Conservation (phyloP, 2,113 vertebrate genomes). For the Gobio gobio region DNA sequence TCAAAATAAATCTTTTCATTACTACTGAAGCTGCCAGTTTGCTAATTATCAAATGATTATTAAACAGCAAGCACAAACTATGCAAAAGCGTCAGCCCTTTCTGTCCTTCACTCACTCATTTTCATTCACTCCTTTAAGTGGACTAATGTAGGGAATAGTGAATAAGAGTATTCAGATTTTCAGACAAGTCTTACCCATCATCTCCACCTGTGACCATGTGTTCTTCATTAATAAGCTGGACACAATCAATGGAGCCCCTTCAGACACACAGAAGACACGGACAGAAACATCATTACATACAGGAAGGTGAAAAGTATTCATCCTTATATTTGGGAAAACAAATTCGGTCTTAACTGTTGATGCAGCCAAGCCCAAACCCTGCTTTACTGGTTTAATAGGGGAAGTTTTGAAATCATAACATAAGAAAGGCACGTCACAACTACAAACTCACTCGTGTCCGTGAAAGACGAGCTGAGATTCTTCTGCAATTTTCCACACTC, state of each 20-base stretch:
- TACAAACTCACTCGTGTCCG: conserved; percentile 88
- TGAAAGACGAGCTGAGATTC: conserved; percentile 95
- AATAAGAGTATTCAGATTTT: too few relatives aligned
- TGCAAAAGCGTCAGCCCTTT: too few relatives aligned
- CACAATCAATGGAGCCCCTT: conserved; percentile 93
- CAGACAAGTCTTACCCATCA: conserved; percentile 82
- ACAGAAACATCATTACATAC: not conserved
- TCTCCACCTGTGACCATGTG: conserved; percentile 93
- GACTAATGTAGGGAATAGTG: too few relatives aligned
- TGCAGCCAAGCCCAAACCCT: not conserved
- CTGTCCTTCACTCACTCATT: too few relatives aligned
- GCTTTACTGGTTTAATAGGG: too few relatives aligned
- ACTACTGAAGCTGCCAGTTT: too few relatives aligned
- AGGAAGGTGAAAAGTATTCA: not conserved
- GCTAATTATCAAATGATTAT: too few relatives aligned
- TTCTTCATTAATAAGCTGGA: conserved; percentile 96
- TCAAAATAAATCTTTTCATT: too few relatives aligned
- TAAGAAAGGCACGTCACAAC: not conserved
- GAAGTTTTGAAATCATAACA: too few relatives aligned
- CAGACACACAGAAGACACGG: not conserved
- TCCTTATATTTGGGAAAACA: not conserved
- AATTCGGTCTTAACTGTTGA: not conserved
- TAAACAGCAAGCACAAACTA: too few relatives aligned
- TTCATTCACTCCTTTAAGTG: too few relatives aligned
- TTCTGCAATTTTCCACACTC: conserved; percentile 96